Percentiles rank a stretch among this genome's conserved stretches.
These are phyloP conservation scores for Sanderia malayensis DNA, from an alignment of 30 jellyfish, hydroid and myxozoan species.

Conservation along the genomic window DNA sequence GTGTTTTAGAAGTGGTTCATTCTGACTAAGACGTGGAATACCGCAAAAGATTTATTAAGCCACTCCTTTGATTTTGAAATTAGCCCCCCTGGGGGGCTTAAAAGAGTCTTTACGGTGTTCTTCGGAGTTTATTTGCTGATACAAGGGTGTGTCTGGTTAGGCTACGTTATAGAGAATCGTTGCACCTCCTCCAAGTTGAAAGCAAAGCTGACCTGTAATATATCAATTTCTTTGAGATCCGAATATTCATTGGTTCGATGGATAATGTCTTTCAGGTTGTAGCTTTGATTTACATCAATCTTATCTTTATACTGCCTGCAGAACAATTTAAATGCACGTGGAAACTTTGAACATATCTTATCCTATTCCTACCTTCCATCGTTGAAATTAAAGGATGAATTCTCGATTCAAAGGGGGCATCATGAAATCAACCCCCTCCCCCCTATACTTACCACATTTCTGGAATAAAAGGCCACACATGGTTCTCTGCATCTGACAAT, in stretches of 20 bases:
- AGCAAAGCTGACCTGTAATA: conserved; percentile 30
- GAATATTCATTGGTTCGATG: conserved; percentile 26
- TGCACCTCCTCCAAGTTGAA: not conserved
- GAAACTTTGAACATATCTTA: not conserved
- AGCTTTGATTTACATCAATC: conserved; percentile 30
- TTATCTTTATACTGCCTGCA: conserved; percentile 54
- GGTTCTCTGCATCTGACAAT: not conserved
- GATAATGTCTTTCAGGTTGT: conserved; percentile 54
- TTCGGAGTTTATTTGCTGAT: not conserved
- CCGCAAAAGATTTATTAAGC: not conserved
- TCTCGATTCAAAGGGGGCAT: not conserved
- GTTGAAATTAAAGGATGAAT: not conserved
- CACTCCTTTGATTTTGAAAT: not conserved
- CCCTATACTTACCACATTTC: not conserved
- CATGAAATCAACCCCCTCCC: not conserved
- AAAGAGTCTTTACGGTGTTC: not conserved
- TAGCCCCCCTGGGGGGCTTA: not conserved
- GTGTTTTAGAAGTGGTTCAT: too few relatives aligned
- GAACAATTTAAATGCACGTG: not conserved
- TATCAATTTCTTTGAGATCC: conserved; percentile 52
- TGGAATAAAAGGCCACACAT: not conserved
- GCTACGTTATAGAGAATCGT: not conserved
- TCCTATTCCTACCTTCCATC: not conserved
- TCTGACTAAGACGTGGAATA: too few relatives aligned
- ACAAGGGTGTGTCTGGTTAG: not conserved